A percentile compares a stretch with the other conserved stretches of the same genome.
These are phyloP conservation scores for Chaetogeoica ovagalla DNA, from an alignment of 2,888 invertebrate species.

Conservation along the genomic window DNA sequence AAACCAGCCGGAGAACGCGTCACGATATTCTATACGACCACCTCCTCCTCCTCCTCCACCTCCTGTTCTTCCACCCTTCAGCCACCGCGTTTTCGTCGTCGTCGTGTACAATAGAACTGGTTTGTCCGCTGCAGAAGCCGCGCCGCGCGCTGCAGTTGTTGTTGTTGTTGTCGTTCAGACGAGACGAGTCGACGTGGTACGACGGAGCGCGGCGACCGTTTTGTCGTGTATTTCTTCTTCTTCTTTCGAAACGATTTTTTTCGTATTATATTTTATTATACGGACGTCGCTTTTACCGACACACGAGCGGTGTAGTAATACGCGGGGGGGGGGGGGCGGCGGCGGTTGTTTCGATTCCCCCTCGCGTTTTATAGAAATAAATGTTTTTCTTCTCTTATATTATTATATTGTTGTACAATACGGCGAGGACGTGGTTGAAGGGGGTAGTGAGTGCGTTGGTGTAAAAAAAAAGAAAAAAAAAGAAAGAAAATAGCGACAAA, in stretches of 20 bases:
- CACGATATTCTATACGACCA: constrained; percentile 18
- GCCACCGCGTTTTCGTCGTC: neutral
- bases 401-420: neutral
- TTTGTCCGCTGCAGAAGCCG: constrained; percentile 36
- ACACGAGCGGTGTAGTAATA: neutral
- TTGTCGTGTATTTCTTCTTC: constrained; percentile 33
- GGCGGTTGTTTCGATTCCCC: constrained; percentile 2
- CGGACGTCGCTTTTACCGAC: no score
- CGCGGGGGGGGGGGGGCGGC: no score
- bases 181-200: neutral
- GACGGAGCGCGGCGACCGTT: constrained; percentile 30
- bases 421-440: neutral
- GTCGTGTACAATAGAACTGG: constrained; percentile 41
- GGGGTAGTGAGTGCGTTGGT: neutral
- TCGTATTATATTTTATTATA: no score
- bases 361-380: neutral
- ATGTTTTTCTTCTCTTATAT: neutral
- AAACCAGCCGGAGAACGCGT: constrained; percentile 48
- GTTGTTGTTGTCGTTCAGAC: constrained; percentile 9
- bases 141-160: constrained; percentile 11
- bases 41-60: neutral
- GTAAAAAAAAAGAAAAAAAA: no score
- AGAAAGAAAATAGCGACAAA: neutral
- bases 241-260: neutral
- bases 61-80: neutral